Percentiles rank a stretch among this genome's conserved stretches.
These are phyloP conservation scores for Mya arenaria DNA, from an alignment of 1,140 invertebrate genomes.

Conservation along the genomic window DNA sequence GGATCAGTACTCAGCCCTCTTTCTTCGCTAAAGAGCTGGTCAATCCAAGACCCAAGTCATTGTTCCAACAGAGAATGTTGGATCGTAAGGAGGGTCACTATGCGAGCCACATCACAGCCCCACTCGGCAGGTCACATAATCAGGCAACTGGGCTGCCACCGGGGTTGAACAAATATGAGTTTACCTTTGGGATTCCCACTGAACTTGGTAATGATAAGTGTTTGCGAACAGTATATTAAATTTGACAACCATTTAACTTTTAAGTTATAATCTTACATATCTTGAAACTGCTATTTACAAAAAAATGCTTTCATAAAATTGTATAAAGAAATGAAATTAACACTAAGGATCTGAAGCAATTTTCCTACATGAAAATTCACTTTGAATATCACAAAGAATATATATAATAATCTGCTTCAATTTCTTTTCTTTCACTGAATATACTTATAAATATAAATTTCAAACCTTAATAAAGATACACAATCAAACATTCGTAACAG, in stretches of 20 bases:
- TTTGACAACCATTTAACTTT: too few relatives aligned
- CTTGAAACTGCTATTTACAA: too few relatives aligned
- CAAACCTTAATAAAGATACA: too few relatives aligned
- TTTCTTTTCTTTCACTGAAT: background rate
- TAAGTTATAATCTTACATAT: too few relatives aligned
- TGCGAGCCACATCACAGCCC: slow-evolving; percentile 70
- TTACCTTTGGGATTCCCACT: slow-evolving; percentile 79
- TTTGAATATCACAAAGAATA: too few relatives aligned
- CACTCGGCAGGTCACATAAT: slow-evolving; percentile 76
- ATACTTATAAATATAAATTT: background rate
- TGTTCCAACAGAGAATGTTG: slow-evolving; percentile 73
- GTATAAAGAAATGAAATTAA: too few relatives aligned
- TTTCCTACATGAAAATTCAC: too few relatives aligned
- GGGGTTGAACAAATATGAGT: slow-evolving; percentile 65
- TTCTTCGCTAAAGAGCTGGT: slow-evolving; percentile 72
- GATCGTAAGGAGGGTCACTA: slow-evolving; percentile 78
- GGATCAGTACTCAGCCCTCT: slow-evolving; percentile 72
- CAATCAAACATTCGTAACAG: too few relatives aligned
- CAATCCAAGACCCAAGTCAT: slow-evolving; percentile 76
- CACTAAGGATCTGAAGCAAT: too few relatives aligned
- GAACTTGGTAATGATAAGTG: slow-evolving; percentile 76
- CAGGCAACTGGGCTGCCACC: slow-evolving; percentile 72
- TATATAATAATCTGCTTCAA: background rate
- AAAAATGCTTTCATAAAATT: too few relatives aligned
- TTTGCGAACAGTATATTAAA: too few relatives aligned